These are phyloP conservation scores for Diarsia rubi DNA, from an alignment of 2,888 invertebrate species.

Conservation along the genomic window DNA sequence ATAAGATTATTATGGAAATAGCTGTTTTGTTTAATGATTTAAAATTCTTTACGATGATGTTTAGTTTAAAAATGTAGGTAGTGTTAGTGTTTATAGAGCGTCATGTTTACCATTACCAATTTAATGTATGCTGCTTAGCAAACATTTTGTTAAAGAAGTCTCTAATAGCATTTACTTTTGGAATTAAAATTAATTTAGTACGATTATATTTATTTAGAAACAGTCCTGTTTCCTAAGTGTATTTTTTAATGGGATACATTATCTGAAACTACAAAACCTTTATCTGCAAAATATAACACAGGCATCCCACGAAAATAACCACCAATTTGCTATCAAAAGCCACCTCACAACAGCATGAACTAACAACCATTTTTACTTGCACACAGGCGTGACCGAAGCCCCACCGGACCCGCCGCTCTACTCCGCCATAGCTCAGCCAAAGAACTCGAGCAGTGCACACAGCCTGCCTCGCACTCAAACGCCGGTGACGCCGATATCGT, in stretches of 20 bases:
- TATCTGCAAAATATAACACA: background rate
- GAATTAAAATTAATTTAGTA: too few species aligned
- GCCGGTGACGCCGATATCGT: conserved; percentile 80
- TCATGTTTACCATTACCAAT: background rate
- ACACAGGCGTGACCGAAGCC: conserved; percentile 79
- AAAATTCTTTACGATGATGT: background rate
- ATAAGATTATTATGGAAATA: background rate
- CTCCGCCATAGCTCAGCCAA: conserved; percentile 80
- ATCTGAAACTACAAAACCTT: background rate
- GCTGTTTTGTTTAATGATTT: background rate
- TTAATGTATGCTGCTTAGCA: background rate
- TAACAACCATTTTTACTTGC: conserved; percentile 52
- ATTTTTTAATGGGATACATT: background rate
- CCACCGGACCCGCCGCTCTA: conserved; percentile 86
- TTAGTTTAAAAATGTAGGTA: too few species aligned
- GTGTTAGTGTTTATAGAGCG: too few species aligned
- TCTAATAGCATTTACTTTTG: too few species aligned
- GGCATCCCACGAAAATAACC: background rate
- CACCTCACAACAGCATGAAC: conserved; percentile 41
- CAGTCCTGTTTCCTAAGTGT: too few species aligned
- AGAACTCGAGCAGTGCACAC: conserved; percentile 82
- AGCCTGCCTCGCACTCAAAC: conserved; percentile 82
- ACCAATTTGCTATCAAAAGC: background rate
- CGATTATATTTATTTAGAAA: too few species aligned
- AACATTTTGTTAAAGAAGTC: too few species aligned